Conservation (phyloP, 23 tunicate genomes). For the Corella eumyota region DNA sequence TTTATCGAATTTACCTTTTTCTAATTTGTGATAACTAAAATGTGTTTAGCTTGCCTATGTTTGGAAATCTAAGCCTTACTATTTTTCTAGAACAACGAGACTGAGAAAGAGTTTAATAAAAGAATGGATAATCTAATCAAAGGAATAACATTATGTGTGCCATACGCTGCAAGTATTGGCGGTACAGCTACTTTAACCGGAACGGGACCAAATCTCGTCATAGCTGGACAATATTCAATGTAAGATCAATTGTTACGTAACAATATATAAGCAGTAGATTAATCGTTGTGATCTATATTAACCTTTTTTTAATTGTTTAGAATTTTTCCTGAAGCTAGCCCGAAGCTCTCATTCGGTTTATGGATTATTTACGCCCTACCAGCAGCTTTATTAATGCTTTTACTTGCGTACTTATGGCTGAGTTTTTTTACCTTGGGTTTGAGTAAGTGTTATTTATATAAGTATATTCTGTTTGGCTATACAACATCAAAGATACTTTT, state of each 20-base stretch:
- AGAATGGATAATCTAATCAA: slow-evolving; percentile 28
- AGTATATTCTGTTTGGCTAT: too few relatives aligned
- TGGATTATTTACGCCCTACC: slow-evolving; percentile 51
- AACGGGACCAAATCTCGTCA: slow-evolving; percentile 63
- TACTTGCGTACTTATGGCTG: slow-evolving; percentile 47
- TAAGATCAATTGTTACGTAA: too few relatives aligned
- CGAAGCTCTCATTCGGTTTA: slow-evolving; percentile 30
- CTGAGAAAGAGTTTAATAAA: slow-evolving; percentile 1
- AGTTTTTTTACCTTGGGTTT: too few relatives aligned
- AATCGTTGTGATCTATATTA: too few relatives aligned
- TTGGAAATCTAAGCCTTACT: too few relatives aligned
- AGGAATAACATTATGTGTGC: slow-evolving; percentile 75
- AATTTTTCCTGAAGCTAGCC: slow-evolving; percentile 36
- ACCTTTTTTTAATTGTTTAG: too few relatives aligned
- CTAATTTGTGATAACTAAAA: too few relatives aligned
- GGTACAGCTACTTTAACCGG: slow-evolving; percentile 91
- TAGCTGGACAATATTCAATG: slow-evolving; percentile 52
- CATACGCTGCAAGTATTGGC: slow-evolving; percentile 81
- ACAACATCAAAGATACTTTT: too few relatives aligned
- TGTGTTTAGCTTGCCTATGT: too few relatives aligned
- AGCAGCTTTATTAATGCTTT: slow-evolving; percentile 13
- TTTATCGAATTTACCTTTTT: too few relatives aligned
- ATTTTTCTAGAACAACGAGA: not conserved
- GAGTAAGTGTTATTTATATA: too few relatives aligned
- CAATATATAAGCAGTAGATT: too few relatives aligned